phyloP scores from a whole-genome alignment of 2,797 vertebrate species.

The Neopelma chrysocephalum region DNA sequence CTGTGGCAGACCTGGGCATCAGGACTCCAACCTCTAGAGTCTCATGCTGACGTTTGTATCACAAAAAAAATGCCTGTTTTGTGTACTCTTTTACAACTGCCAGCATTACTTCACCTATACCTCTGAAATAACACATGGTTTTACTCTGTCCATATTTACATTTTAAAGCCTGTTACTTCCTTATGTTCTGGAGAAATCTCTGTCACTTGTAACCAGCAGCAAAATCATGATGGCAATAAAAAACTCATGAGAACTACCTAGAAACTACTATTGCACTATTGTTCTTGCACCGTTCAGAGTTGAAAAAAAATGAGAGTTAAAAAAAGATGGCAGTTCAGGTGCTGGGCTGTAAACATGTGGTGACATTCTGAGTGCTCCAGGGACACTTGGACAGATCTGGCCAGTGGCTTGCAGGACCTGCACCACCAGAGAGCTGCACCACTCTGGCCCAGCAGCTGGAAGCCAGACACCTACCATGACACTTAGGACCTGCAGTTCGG shows the following conservation, averaged over 20 bases:
- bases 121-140: background rate
- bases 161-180: background rate
- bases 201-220: background rate
- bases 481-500: background rate
- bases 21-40: background rate
- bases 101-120: fast-evolving
- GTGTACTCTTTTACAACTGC: background rate
- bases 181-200: background rate
- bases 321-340: background rate
- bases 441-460: background rate
- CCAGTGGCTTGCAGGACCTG: background rate
- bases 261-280: background rate
- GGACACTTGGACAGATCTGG: background rate
- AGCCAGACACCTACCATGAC: background rate
- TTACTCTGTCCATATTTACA: background rate
- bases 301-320: background rate
- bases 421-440: background rate
- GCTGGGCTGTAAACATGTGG: fast-evolving
- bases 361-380: background rate
- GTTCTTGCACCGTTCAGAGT: background rate
- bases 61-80: no score
- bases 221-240: background rate
- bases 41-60: background rate
- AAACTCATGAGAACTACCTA: background rate
- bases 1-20: background rate